Evolutionary conservation across 2,113 vertebrate species (phyloP), one percentile per base, ranked within the genome.

Genomic region (Gobio gobio): DNA sequence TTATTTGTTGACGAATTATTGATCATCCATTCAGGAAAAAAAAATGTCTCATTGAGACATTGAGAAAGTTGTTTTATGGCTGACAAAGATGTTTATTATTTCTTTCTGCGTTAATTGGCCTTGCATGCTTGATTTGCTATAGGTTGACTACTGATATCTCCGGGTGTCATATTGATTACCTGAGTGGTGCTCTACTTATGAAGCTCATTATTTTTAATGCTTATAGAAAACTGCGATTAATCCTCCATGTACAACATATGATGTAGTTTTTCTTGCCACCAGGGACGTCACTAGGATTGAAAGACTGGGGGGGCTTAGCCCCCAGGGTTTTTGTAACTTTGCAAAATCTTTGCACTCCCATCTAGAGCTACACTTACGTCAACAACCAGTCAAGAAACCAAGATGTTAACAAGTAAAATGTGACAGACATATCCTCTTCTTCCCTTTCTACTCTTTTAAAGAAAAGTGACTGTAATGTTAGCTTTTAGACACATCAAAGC

Each of bases 1-100:
- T 9, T 90, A 91, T 91, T 89, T 90, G 88, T 79, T 88, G 78
- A 88, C 79, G 86, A 88, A 79, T 85, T 86, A 92, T 94, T 90
- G 91, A 93, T 92, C n/a, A n/a, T 84, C 83, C 86, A 91, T 91
- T 90, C 91, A 84, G 58, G 78, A 56, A 74, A 89, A 26, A 26
- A 20, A 76, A 49, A 54, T 4, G 1, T 75, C 10, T 74, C n/a
- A 9, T 14, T 74, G 33, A 64, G 10, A 7, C 13, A 13, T 3
- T 58, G 10, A 29, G 29, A 29, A 88, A 88, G 90, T 85, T 16
- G 86, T 92, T 12, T 22, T 29, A 86, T 77, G 75, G 86, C 88
- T 20, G 14, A 54, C n/a, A 16, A 76, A 49, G 26, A 76, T 33
- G 75, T 88, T 88, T 86, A 72, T 85, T 74, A 89, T 78, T 84